Base-by-base conservation (phyloP, 2,888 invertebrate genomes). In the Venusia cambrica region DNA sequence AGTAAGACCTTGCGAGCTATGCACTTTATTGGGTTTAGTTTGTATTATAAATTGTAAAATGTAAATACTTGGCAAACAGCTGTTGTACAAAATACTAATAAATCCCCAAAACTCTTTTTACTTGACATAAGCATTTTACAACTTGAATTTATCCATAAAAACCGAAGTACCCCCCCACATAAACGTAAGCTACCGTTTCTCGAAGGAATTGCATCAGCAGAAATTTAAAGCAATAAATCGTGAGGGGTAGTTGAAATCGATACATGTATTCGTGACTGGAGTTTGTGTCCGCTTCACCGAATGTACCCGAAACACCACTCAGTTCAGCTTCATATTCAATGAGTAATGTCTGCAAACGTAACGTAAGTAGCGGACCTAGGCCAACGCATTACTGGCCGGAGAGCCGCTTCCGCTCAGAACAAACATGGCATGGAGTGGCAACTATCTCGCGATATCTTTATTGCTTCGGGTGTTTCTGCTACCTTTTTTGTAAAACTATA, bases 241-340 rank as follows among this genome's bases (percentile, higher is more conserved):
- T 43, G 48, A 55, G 57, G 38, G 38, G 47, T 50, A 58, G 33
- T 38, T 45, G 54, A 58, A 63, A 63, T 66, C 66, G 58, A 60
- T 64, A 58, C 58, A 54, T 54, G 53, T 62, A 51, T 50, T 55
- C 51, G 34, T 51, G 48, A 48, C 48, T 50, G 29, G 57, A 47
- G 44, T 52, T 49, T 51, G 45, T 47, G 40, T 45, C 57, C 66
- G 67, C 69, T 66, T 69, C 77, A 73, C 65, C 73, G 77, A 62
- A 46, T 68, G 54, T 69, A 81, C 77, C 71, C 73, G 81, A 79
- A 80, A 77, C 72, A 73, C 77, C 80, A 84, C 83, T 84, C 81
- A 84, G 75, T 62, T 61, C 62, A 62, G 80, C 77, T 84, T 81
- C 80, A 80, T 83, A 79, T 83, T 77, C 78, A 78, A 80, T 84